Evolutionary conservation across 53 echinoderm and acorn worm genomes (phyloP).

Genomic region (Zoroaster sp.): DNA sequence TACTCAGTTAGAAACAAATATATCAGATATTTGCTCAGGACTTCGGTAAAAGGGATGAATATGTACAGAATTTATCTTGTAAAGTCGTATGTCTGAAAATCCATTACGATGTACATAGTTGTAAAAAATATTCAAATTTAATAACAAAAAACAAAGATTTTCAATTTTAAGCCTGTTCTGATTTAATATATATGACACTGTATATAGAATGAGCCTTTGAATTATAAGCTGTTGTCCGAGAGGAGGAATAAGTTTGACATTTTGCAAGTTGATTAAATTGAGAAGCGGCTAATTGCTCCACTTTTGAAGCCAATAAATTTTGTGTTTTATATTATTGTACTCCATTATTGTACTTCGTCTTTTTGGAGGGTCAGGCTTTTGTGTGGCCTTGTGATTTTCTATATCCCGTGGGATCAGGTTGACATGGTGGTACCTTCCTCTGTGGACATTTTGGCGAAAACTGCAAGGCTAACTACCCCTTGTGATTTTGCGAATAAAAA

Average conservation of each 20-base stretch:
- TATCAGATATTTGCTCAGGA: not conserved
- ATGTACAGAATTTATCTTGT: not conserved
- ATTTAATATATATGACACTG: constrained; percentile 16
- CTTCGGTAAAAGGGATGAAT: not conserved
- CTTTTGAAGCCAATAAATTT: not conserved
- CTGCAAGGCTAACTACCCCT: too few relatives aligned
- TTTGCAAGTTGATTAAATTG: constrained; percentile 22
- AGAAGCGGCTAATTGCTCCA: not conserved
- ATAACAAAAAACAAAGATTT: not conserved
- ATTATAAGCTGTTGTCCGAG: not conserved
- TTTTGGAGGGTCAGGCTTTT: too few relatives aligned
- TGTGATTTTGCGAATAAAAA: too few relatives aligned
- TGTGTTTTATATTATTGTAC: too few relatives aligned
- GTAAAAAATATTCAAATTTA: constrained; percentile 40
- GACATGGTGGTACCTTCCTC: too few relatives aligned
- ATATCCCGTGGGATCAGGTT: too few relatives aligned
- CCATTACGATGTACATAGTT: constrained; percentile 11
- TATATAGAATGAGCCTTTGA: constrained; percentile 27
- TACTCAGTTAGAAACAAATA: not conserved
- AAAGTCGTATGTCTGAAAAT: not conserved
- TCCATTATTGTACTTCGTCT: too few relatives aligned
- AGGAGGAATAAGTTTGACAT: not conserved
- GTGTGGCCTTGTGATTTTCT: too few relatives aligned
- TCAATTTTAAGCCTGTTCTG: not conserved
- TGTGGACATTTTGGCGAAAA: too few relatives aligned